Evolutionary conservation across 2,797 vertebrate species (phyloP).

Genomic region (Typhlichthys eigenmanni): DNA sequence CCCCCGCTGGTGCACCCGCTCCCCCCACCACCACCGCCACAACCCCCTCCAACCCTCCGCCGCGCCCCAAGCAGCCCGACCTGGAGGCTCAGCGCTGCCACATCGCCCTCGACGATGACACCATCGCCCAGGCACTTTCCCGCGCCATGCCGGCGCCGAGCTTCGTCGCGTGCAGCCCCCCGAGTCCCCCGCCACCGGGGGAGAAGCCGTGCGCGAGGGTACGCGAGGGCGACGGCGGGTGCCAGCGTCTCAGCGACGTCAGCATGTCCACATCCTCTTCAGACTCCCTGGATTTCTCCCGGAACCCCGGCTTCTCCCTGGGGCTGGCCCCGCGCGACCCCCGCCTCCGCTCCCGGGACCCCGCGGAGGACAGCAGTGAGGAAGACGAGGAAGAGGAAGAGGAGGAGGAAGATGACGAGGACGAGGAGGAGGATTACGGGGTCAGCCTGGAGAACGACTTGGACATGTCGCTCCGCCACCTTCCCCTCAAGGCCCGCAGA

Average conservation of each 20-base stretch:
- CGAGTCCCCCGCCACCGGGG: background rate
- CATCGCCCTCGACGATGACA: slow-evolving; percentile 78
- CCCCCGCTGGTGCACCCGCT: no score
- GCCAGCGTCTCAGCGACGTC: slow-evolving; percentile 90
- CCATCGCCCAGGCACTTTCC: slow-evolving; percentile 76
- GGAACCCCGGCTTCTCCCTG: slow-evolving; percentile 80
- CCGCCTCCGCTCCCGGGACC: slow-evolving; percentile 37
- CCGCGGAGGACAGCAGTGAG: slow-evolving; percentile 87
- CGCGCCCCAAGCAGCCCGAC: slow-evolving; percentile 82
- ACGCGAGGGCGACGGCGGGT: slow-evolving; percentile 47
- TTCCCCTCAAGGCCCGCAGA: slow-evolving; percentile 85
- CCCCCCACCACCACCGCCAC: slow-evolving; percentile 47
- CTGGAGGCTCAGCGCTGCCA: slow-evolving; percentile 74
- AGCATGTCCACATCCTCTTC: slow-evolving; percentile 97
- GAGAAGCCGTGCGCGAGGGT: background rate
- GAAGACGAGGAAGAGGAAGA: slow-evolving; percentile 77
- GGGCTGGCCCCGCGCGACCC: slow-evolving; percentile 56
- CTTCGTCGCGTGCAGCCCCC: slow-evolving; percentile 26
- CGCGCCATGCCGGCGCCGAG: slow-evolving; percentile 70
- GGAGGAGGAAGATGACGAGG: slow-evolving; percentile 56
- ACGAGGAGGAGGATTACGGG: slow-evolving; percentile 87
- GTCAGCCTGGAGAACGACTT: slow-evolving; percentile 91
- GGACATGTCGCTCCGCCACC: slow-evolving; percentile 81
- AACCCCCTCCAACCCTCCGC: slow-evolving; percentile 71
- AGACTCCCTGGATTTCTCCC: slow-evolving; percentile 90